These are phyloP conservation scores for Pogonocichla stellata DNA, from an alignment of 2,113 vertebrate species.

Conservation along the genomic window DNA sequence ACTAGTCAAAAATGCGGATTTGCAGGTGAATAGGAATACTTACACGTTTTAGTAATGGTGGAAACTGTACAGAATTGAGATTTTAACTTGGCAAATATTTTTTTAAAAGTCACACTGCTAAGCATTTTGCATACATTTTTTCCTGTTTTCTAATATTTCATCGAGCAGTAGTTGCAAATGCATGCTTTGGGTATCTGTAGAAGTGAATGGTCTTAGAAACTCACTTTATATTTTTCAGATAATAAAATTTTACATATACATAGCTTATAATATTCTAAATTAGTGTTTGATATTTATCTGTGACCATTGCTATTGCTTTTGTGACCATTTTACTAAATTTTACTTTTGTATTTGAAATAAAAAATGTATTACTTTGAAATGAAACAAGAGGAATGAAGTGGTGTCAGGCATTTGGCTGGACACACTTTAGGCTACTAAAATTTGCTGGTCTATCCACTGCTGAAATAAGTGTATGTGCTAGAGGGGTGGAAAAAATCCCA, in stretches of 20 bases:
- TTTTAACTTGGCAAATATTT: neutral
- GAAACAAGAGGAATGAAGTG: neutral
- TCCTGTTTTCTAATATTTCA: neutral
- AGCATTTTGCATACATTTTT: neutral
- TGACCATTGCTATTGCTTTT: neutral
- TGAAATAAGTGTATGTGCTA: neutral
- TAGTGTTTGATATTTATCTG: neutral
- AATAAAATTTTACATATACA: neutral
- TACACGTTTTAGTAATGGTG: neutral
- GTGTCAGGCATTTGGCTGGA: neutral
- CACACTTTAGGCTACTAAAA: neutral
- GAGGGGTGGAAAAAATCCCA: neutral
- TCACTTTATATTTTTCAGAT: neutral
- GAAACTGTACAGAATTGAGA: neutral
- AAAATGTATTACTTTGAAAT: neutral
- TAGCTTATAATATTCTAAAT: neutral
- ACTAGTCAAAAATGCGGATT: conserved; percentile 46
- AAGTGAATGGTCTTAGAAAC: neutral
- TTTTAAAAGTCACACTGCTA: neutral
- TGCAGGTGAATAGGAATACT: conserved; percentile 50
- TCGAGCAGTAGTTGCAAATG: neutral
- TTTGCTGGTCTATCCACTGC: neutral
- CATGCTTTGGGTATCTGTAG: neutral
- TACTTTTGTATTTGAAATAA: neutral
- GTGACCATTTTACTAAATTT: neutral